Base-by-base conservation (phyloP, 1,140 invertebrate species). In the Latrodectus geometricus region DNA sequence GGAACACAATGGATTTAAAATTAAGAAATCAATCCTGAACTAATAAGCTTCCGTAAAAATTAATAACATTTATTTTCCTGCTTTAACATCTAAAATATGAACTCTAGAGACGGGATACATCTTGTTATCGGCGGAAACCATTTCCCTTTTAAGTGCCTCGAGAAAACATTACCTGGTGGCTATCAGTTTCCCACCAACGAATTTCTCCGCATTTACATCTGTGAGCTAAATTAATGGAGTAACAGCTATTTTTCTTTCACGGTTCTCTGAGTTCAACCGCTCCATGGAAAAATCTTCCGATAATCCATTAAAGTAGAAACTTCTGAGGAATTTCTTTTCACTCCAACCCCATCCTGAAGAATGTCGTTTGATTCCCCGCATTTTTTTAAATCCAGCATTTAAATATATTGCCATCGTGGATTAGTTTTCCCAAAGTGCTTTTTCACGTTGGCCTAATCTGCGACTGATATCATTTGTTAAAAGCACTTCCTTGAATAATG, bases 271-370 rank as follows among this genome's bases (percentile, higher is more conserved):
- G 54, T 61, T 61, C 54, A 14, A 14, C 54, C 11, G 17, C 17
- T 17, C 54, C 54, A 8, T 61, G 8, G 35, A 35, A 35, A 14
- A 11, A 14, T 61, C 54, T 61, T 17, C 54, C 54, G 17, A 61
- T 61, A 61, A 61, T 61, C 54, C 54, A 61, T 61, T 61, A 61
- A 61, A 61, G 54, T 61, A 61, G 17, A 61, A 61, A 61, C 54
- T 61, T 61, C 54, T 61, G 11, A 61, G 54, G 17, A 61, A 61
- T 17, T 61, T 56, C 54, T 56, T 61, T 61, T 61, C 54, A 17
- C 17, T 61, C 8, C 17, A n/a, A 11, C 17, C 54, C 17, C 54
- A 14, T 61, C 17, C 17, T 8, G 8, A 61, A 17, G 11, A 11
- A 61, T 61, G 54, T 61, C 54, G 17, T 61, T 61, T 61, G 54